Evolutionary conservation across 2,113 vertebrate species (phyloP).

Genomic region (Rhombomys opimus): DNA sequence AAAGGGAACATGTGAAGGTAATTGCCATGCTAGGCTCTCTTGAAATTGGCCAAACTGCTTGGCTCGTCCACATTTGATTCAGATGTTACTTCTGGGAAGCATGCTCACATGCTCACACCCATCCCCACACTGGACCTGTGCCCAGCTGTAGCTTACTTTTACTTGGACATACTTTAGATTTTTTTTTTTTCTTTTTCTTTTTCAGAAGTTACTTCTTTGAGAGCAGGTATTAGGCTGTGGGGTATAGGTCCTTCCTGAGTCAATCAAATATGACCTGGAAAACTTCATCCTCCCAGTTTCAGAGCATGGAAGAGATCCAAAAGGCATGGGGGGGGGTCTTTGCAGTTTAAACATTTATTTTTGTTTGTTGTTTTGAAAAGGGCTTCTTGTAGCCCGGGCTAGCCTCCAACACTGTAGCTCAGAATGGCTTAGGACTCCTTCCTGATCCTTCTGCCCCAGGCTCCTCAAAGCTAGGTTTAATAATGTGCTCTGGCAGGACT

Average conservation of each 20-base stretch:
- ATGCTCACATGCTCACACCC: background rate
- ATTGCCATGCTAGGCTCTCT: background rate
- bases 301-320: background rate
- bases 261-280: background rate
- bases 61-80: background rate
- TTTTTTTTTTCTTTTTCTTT: background rate
- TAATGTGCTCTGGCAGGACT: background rate
- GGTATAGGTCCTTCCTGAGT: conserved; percentile 23
- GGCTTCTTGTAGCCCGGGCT: background rate
- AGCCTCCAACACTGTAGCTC: background rate
- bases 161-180: background rate
- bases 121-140: background rate
- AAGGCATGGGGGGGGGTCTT: background rate
- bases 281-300: background rate
- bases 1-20: background rate
- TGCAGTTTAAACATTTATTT: conserved; percentile 15
- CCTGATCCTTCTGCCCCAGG: background rate
- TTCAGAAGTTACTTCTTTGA: background rate
- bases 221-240: background rate
- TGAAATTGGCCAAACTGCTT: background rate
- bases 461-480: background rate
- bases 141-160: background rate
- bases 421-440: background rate
- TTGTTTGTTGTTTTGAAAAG: background rate
- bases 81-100: background rate